These are phyloP conservation scores for Erethizon dorsatum DNA, from an alignment of 2,797 vertebrate genomes.

Conservation along the genomic window DNA sequence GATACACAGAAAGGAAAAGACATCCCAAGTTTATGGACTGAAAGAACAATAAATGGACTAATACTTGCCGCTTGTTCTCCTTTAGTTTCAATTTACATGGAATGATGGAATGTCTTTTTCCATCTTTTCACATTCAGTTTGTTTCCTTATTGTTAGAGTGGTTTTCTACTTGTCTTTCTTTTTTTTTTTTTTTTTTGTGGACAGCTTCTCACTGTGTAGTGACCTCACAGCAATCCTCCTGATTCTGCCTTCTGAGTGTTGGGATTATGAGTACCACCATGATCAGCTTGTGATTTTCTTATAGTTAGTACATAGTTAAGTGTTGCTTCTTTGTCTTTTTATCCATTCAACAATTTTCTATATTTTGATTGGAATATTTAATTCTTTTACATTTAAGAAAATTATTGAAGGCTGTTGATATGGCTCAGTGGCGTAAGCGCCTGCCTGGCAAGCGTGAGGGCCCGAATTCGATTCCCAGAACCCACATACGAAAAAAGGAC, in stretches of 20 bases:
- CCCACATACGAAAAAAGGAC: too few relatives aligned
- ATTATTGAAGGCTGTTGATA: too few relatives aligned
- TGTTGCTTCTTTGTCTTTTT: not conserved
- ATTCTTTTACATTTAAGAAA: not conserved
- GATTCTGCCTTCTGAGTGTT: not conserved
- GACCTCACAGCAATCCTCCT: not conserved
- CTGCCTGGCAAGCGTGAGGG: too few relatives aligned
- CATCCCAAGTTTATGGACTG: not conserved
- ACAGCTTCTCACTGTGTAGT: not conserved
- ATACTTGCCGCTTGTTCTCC: not conserved
- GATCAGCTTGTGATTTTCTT: not conserved
- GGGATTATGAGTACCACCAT: not conserved
- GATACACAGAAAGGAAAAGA: not conserved
- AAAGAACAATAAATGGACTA: not conserved
- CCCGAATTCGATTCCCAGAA: too few relatives aligned
- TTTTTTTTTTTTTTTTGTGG: not conserved
- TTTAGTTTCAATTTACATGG: not conserved
- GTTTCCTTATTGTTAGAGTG: not conserved
- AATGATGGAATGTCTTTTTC: not conserved
- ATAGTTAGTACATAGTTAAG: not conserved
- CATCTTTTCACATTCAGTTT: not conserved
- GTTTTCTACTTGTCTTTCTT: not conserved
- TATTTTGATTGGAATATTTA: not conserved
- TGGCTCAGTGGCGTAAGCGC: too few relatives aligned
- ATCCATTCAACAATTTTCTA: not conserved